Conservation (phyloP, 2,888 invertebrate species). For the Aspidiotus destructor region DNA sequence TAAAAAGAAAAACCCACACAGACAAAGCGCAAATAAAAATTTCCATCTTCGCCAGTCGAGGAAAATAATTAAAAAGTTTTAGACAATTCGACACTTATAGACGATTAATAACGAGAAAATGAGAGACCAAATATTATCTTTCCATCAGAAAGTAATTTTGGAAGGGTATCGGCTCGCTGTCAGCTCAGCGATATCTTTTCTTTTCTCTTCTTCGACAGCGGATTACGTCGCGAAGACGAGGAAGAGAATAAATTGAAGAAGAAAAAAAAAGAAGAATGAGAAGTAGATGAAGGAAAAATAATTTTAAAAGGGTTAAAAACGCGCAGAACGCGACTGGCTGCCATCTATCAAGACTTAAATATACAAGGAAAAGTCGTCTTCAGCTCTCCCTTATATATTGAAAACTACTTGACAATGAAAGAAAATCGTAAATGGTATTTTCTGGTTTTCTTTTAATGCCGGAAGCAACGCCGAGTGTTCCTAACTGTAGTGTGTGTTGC, state of each 20-base stretch:
- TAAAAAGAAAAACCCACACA: too few species aligned
- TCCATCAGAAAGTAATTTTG: conserved; percentile 24
- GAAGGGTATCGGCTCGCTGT: conserved; percentile 10
- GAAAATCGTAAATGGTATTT: too few species aligned
- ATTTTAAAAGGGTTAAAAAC: conserved; percentile 11
- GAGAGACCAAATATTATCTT: conserved; percentile 14
- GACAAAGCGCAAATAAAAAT: too few species aligned
- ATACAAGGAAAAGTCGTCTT: conserved; percentile 15
- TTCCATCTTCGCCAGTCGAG: too few species aligned
- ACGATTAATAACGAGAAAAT: background rate
- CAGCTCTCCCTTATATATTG: background rate
- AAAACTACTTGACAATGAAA: too few species aligned
- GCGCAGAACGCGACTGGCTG: background rate
- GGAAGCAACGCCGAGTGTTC: too few species aligned
- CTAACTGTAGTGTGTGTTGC: too few species aligned
- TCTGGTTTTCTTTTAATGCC: too few species aligned
- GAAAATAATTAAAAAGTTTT: background rate
- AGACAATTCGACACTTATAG: conserved; percentile 16
- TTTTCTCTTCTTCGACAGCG: background rate
- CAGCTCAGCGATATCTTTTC: conserved; percentile 5
- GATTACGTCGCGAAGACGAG: background rate
- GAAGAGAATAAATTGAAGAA: too few species aligned
- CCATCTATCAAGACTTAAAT: conserved; percentile 17
- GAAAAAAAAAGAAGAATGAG: background rate
- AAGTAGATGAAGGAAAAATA: conserved; percentile 5